Conservation (phyloP, 2,888 invertebrate species). For the Chaetoderma sp. region DNA sequence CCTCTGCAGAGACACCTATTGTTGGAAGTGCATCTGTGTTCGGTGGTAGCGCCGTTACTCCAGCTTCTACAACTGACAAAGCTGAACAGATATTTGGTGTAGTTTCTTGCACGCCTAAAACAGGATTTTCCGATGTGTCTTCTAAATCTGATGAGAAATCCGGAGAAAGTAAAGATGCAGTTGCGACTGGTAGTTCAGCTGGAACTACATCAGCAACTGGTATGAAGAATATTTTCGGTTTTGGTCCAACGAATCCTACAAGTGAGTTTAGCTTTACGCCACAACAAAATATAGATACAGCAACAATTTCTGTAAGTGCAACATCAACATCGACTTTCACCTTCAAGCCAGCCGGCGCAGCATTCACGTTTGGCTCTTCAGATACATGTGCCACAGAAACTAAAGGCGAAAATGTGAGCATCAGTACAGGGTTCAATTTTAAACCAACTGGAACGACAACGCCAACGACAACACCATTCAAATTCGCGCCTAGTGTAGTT, state of each 20-base stretch:
- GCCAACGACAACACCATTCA: background rate
- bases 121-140: too few relatives aligned
- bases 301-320: background rate
- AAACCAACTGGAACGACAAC: slow-evolving; percentile 9
- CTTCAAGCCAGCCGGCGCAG: background rate
- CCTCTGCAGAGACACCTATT: slow-evolving; percentile 11
- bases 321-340: too few relatives aligned
- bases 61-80: slow-evolving; percentile 9
- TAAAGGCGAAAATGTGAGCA: background rate
- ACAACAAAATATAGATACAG: background rate
- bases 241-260: too few relatives aligned
- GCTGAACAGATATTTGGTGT: too few relatives aligned
- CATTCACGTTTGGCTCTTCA: slow-evolving; percentile 7
- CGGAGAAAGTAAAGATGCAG: slow-evolving; percentile 1
- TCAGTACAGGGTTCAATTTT: slow-evolving; percentile 18
- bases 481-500: too few relatives aligned
- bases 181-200: background rate
- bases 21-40: slow-evolving; percentile 37
- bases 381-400: background rate
- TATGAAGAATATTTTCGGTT: too few relatives aligned
- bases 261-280: too few relatives aligned
- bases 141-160: too few relatives aligned
- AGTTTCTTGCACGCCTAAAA: too few relatives aligned
- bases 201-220: background rate
- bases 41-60: slow-evolving; percentile 16